Evolutionary conservation across 2,888 invertebrate genomes (phyloP).

Genomic region (Tipula confusa): DNA sequence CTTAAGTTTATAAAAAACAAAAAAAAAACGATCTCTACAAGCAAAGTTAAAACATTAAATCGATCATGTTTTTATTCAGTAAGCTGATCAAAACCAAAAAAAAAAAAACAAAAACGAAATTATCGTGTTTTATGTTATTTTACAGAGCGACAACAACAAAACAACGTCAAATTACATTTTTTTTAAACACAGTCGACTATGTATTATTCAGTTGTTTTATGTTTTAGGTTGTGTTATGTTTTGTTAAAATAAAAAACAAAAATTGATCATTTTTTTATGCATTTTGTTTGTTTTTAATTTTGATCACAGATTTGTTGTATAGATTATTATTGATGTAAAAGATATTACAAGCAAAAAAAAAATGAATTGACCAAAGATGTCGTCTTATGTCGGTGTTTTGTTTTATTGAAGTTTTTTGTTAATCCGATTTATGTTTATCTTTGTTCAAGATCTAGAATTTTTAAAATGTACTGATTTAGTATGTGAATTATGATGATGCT

Average conservation of each 20-base stretch:
- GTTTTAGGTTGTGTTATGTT: slow-evolving; percentile 4
- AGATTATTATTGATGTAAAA: not conserved
- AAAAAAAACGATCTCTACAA: not conserved
- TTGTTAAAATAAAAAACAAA: not conserved
- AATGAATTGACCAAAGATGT: not conserved
- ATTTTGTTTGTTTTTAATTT: not conserved
- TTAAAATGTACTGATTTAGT: not conserved
- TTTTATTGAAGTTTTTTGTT: not conserved
- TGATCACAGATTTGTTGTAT: not conserved
- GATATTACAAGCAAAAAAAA: no score
- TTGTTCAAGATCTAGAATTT: not conserved
- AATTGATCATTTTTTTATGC: not conserved
- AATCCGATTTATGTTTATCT: not conserved
- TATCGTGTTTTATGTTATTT: not conserved
- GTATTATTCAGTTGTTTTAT: not conserved
- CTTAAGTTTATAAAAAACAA: not conserved
- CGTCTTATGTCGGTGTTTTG: not conserved
- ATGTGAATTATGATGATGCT: not conserved
- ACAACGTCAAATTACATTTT: not conserved
- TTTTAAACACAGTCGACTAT: no score
- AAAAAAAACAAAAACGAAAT: not conserved
- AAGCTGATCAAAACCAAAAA: not conserved
- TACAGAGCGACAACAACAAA: not conserved
- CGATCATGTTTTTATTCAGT: not conserved
- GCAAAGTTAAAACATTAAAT: not conserved